These are phyloP conservation scores for Platygyra sinensis DNA, from an alignment of 64 coral and sea anemone species.

Conservation along the genomic window DNA sequence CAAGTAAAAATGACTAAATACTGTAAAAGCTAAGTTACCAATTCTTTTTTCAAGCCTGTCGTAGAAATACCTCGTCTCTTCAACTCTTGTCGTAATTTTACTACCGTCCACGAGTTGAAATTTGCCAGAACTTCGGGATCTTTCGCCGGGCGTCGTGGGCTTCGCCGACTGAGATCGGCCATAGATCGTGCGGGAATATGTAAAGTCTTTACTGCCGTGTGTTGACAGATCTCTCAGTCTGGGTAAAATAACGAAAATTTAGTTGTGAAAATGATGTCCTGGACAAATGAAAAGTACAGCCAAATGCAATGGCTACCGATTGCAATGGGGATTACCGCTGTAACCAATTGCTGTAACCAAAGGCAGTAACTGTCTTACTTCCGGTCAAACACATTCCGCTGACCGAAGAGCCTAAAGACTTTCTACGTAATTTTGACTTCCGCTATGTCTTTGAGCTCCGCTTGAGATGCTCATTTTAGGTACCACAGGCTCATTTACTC, in stretches of 20 bases:
- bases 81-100: slow-evolving; percentile 45
- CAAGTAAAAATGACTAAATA: background rate
- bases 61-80: slow-evolving; percentile 27
- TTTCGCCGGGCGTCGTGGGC: slow-evolving; percentile 46
- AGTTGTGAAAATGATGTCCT: background rate
- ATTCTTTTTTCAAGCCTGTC: slow-evolving; percentile 57
- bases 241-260: background rate
- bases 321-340: slow-evolving; percentile 34
- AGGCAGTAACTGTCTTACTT: background rate
- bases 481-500: too few relatives aligned
- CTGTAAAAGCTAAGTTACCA: slow-evolving; percentile 10
- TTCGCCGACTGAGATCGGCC: slow-evolving; percentile 55
- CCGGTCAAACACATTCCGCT: background rate
- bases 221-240: background rate
- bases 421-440: background rate
- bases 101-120: slow-evolving; percentile 48
- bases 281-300: background rate
- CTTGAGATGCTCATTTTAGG: too few relatives aligned
- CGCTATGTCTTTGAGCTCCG: background rate
- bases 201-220: background rate
- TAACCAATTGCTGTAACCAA: too few relatives aligned
- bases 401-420: background rate
- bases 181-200: slow-evolving; percentile 15
- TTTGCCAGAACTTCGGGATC: slow-evolving; percentile 41
- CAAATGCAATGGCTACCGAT: slow-evolving; percentile 18